Conservation (phyloP, 2,888 invertebrate species). For the Aleiodes alternator region DNA sequence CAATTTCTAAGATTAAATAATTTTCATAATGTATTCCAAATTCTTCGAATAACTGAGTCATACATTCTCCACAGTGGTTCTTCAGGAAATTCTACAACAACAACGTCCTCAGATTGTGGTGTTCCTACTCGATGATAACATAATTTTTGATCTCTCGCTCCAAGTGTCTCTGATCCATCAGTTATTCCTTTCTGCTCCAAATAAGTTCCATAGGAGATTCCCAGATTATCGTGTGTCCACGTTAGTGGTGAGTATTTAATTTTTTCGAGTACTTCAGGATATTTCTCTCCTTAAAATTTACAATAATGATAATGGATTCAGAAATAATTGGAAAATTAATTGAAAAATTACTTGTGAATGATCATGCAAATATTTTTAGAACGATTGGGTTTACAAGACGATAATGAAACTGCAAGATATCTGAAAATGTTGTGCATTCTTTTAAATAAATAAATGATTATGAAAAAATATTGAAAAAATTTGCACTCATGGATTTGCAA, state of each 20-base stretch:
- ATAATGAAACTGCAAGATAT: too few relatives aligned
- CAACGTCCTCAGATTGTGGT: conserved; percentile 88
- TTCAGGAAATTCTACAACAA: conserved; percentile 92
- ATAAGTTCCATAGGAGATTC: conserved; percentile 95
- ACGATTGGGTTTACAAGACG: too few relatives aligned
- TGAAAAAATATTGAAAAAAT: too few relatives aligned
- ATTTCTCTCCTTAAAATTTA: conserved; percentile 83
- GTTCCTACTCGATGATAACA: conserved; percentile 94
- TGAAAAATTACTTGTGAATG: too few relatives aligned
- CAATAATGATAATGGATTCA: background rate
- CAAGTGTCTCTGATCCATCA: conserved; percentile 94
- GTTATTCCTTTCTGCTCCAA: conserved; percentile 88
- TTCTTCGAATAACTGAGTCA: conserved; percentile 65
- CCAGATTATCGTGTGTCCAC: conserved; percentile 97
- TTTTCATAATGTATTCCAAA: too few relatives aligned
- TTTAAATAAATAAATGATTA: too few relatives aligned
- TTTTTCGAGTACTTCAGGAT: conserved; percentile 91
- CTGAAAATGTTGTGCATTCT: too few relatives aligned
- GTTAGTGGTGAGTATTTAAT: conserved; percentile 94
- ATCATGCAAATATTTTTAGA: too few relatives aligned
- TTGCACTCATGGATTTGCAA: too few relatives aligned
- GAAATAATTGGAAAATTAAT: background rate
- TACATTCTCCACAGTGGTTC: conserved; percentile 95
- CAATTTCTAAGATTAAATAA: conserved; percentile 4
- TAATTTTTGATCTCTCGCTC: conserved; percentile 93